phyloP scores from a whole-genome alignment of 2,113 vertebrate genomes.

The Macroglossus sobrinus region DNA sequence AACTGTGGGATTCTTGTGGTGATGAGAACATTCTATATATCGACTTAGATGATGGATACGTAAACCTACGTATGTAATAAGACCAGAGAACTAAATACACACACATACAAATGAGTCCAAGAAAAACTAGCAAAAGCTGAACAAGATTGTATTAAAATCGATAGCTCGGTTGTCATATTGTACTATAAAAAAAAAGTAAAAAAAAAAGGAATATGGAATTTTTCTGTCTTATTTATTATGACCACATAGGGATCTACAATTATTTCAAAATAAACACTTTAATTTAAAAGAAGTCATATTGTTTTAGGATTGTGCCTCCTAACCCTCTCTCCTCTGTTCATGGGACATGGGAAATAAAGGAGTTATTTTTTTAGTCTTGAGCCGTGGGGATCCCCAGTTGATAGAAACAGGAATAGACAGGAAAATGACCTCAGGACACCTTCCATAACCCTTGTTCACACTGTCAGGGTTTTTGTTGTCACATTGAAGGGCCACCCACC shows the following conservation, averaged over 20 bases:
- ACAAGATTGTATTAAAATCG: neutral
- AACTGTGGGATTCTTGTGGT: accelerated
- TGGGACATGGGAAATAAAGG: neutral
- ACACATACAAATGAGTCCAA: neutral
- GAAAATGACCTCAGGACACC: neutral
- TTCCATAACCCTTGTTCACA: neutral
- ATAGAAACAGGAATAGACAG: neutral
- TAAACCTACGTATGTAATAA: neutral
- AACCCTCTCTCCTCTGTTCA: neutral
- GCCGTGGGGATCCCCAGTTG: neutral
- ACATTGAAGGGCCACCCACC: neutral
- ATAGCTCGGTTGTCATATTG: neutral
- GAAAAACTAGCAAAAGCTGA: neutral
- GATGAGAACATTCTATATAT: neutral
- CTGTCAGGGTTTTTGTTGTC: neutral
- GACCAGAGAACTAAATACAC: neutral
- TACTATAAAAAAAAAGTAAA: neutral
- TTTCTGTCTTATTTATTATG: neutral
- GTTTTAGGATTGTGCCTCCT: neutral
- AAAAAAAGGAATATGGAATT: neutral
- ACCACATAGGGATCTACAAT: neutral
- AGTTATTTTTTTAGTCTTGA: neutral
- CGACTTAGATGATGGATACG: neutral
- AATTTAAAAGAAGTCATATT: neutral
- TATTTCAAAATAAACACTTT: neutral